These are phyloP conservation scores for Eumerus sabulonum DNA, from an alignment of 2,888 invertebrate genomes.

Conservation along the genomic window DNA sequence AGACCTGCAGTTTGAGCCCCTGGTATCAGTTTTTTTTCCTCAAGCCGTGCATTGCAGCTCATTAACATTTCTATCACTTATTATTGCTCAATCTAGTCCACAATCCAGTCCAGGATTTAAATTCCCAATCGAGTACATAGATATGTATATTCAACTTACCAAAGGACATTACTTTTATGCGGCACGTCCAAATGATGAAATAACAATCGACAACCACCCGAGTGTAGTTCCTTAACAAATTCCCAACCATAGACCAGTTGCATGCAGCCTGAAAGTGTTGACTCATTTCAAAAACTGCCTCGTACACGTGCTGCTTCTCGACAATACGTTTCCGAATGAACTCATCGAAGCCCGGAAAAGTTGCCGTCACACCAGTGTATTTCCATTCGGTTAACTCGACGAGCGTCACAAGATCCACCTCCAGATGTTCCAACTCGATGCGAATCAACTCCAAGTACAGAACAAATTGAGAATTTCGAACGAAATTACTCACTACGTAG, in stretches of 20 bases:
- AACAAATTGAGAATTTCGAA: conserved; percentile 73
- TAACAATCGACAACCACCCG: conserved; percentile 74
- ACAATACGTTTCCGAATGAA: conserved; percentile 71
- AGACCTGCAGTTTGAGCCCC: too few relatives aligned
- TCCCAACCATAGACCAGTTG: conserved; percentile 71
- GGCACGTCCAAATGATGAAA: conserved; percentile 60
- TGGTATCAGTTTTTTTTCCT: too few relatives aligned
- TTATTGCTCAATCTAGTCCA: too few relatives aligned
- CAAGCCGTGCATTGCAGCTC: too few relatives aligned
- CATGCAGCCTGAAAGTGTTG: conserved; percentile 70
- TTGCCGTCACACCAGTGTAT: conserved; percentile 28
- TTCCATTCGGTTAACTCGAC: conserved; percentile 73
- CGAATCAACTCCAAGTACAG: conserved; percentile 74
- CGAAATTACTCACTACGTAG: conserved; percentile 65
- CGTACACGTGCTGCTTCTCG: conserved; percentile 73
- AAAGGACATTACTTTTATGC: too few relatives aligned
- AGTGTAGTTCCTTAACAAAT: conserved; percentile 72
- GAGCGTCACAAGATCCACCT: conserved; percentile 71
- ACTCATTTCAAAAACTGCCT: conserved; percentile 72
- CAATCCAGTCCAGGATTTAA: too few relatives aligned
- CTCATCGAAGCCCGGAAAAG: conserved; percentile 71
- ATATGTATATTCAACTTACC: not conserved
- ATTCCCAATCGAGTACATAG: too few relatives aligned
- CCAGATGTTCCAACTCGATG: conserved; percentile 72
- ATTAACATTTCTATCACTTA: too few relatives aligned